Base-by-base conservation (phyloP, 2,113 vertebrate genomes). In the Tichodroma muraria region DNA sequence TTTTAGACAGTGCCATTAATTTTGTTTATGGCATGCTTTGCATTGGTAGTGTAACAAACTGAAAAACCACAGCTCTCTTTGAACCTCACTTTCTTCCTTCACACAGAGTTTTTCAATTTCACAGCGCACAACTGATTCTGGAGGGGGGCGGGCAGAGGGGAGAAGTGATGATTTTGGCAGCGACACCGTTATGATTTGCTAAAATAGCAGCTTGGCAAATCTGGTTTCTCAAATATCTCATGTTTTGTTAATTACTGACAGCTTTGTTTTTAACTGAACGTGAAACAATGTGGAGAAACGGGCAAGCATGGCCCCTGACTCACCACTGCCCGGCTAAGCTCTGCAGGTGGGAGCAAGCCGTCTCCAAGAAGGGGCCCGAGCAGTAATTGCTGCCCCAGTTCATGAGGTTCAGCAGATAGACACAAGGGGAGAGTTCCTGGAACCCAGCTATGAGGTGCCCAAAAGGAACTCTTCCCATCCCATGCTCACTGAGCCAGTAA, bases 231-330 rank as follows among this genome's bases (percentile, higher is more conserved):
- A 97, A 96, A 97, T 93, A 94, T 93, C 94, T 96, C 95, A 91
- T 97, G 96, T 96, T 97, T 95, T 95, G 89, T 93, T 98, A 97
- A 98, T 97, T 97, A 97, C 95, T 92, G 96, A 97, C 97, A 97
- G 96, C 77, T 92, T 97, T 96, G 95, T 94, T 97, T 98, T 96
- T 97, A 96, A 96, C 96, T 95, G 96, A 97, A 98, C 90, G 90
- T 96, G 96, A 97, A 97, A 93, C 97, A 96, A 96, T 92, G 76
- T 94, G 79, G 95, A 94, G 86, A 96, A 94, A 96, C 79, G 90
- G 90, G 85, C 95, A 97, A 97, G 97, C 31, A 19, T 70, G 91
- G 92, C 87, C 85, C 90, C 95, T 89, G 88, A 95, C 94, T 97
- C 93, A 80, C 93, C 91, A 65, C 91, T 96, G 91, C 94, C 96